phyloP scores from a whole-genome alignment of 64 coral and sea anemone genomes.

The Astreopora myriophthalma region DNA sequence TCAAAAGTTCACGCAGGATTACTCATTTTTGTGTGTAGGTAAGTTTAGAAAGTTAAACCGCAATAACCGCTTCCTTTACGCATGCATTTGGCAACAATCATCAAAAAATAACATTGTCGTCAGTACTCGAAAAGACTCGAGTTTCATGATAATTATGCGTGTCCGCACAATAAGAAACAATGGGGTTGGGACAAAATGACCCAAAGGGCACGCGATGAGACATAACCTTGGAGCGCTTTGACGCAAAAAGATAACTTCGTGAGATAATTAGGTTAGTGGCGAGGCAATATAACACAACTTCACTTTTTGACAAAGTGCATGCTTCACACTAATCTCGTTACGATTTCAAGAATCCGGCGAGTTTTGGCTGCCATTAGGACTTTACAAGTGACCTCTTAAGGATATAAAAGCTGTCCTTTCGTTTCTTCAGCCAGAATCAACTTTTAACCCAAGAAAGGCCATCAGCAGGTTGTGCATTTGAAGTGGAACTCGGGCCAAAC shows the following conservation, averaged over 20 bases:
- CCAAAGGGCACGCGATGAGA: slow-evolving; percentile 16
- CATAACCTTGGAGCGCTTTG: not conserved
- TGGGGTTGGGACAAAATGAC: not conserved
- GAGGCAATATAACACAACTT: slow-evolving; percentile 44
- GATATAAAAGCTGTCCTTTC: not conserved
- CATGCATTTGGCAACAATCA: slow-evolving; percentile 9
- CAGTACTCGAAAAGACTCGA: not conserved
- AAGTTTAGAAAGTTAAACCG: not conserved
- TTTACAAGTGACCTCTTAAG: slow-evolving; percentile 36
- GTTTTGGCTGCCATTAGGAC: slow-evolving; percentile 5
- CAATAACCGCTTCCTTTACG: not conserved
- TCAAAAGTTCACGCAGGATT: too few species aligned
- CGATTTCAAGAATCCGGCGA: slow-evolving; percentile 44
- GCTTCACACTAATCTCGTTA: slow-evolving; percentile 33
- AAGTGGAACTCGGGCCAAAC: not conserved
- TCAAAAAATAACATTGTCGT: slow-evolving; percentile 13
- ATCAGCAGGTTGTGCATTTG: not conserved
- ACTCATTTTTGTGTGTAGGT: not conserved
- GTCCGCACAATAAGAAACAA: slow-evolving; percentile 17
- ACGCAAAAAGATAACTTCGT: slow-evolving; percentile 39
- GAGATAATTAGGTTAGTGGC: slow-evolving; percentile 51
- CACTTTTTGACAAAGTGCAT: slow-evolving; percentile 52
- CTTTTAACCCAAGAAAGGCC: not conserved
- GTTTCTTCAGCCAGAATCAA: not conserved
- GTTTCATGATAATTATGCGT: slow-evolving; percentile 41